phyloP scores from a whole-genome alignment of 2,113 vertebrate species.

The Callopanchax toddi region DNA sequence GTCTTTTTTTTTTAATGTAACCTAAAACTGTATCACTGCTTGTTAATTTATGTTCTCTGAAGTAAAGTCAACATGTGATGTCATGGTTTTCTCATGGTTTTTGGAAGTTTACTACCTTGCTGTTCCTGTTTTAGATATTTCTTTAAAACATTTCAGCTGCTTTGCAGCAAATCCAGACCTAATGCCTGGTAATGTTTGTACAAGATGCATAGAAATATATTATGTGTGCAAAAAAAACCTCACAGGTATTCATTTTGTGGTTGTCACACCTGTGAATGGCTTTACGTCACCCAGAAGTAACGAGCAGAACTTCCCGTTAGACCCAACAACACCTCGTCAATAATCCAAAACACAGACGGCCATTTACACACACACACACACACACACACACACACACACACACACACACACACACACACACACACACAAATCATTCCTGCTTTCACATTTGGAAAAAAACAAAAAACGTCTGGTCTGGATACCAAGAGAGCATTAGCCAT shows the following conservation, averaged over 20 bases:
- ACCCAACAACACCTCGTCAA: slow-evolving; percentile 68
- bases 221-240: slow-evolving; percentile 20
- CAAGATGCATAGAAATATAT: slow-evolving; percentile 56
- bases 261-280: slow-evolving; percentile 72
- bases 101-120: slow-evolving; percentile 21
- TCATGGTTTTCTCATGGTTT: background rate
- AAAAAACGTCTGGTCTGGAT: slow-evolving; percentile 27
- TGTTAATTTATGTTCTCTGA: slow-evolving; percentile 57
- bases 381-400: slow-evolving; percentile 11
- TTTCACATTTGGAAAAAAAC: slow-evolving; percentile 9
- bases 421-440: slow-evolving; percentile 19
- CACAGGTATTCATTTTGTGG: slow-evolving; percentile 26
- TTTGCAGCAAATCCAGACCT: slow-evolving; percentile 63
- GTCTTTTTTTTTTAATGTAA: slow-evolving; percentile 32
- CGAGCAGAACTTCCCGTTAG: slow-evolving; percentile 38
- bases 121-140: slow-evolving; percentile 5
- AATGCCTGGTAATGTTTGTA: slow-evolving; percentile 68
- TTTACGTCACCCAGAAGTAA: slow-evolving; percentile 52
- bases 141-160: slow-evolving; percentile 6
- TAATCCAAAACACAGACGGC: slow-evolving; percentile 57
- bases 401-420: slow-evolving; percentile 9
- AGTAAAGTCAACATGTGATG: slow-evolving; percentile 52
- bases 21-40: slow-evolving; percentile 39
- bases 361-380: slow-evolving; percentile 21
- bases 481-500: slow-evolving; percentile 20